These are phyloP conservation scores for Poeciliopsis presidionis DNA, from an alignment of 2,797 vertebrate genomes.

Conservation along the genomic window DNA sequence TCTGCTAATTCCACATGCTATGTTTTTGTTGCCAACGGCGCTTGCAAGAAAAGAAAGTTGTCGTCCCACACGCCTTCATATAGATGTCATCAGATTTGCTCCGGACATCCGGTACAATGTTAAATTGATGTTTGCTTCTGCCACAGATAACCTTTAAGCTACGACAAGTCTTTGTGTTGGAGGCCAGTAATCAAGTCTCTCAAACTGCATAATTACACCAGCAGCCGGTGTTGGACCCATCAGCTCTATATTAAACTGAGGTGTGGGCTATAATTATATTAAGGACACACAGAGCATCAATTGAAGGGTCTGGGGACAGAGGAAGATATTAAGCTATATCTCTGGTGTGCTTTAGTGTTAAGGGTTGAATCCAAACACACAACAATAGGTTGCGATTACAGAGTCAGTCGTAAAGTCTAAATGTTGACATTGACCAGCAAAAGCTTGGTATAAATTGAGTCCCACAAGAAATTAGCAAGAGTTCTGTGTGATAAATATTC, in stretches of 20 bases:
- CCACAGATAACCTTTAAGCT: constrained; percentile 17
- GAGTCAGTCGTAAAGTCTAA: constrained; percentile 41
- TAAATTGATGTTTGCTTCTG: constrained; percentile 25
- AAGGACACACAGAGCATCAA: constrained; percentile 30
- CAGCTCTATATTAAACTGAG: constrained; percentile 53
- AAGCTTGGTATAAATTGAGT: constrained; percentile 48
- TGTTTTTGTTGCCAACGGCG: neutral
- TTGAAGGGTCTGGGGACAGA: constrained; percentile 37
- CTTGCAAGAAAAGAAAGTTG: neutral
- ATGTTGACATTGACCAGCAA: constrained; percentile 57
- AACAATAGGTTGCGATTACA: constrained; percentile 44
- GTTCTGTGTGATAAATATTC: constrained; percentile 59
- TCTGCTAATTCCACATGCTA: neutral
- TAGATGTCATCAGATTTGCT: neutral
- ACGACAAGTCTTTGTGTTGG: constrained; percentile 17
- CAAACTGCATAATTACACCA: constrained; percentile 61
- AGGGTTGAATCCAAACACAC: constrained; percentile 54
- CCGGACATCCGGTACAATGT: constrained; percentile 5
- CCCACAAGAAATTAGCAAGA: constrained; percentile 52
- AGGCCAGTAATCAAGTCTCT: constrained; percentile 44
- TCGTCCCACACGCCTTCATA: neutral
- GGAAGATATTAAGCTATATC: constrained; percentile 46
- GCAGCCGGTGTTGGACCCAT: constrained; percentile 49
- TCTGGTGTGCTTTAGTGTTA: constrained; percentile 33
- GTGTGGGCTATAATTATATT: constrained; percentile 63